Percentiles rank a stretch among this genome's conserved stretches.
These are phyloP conservation scores for Sesamia nonagrioides DNA, from an alignment of 1,140 invertebrate species.

Conservation along the genomic window DNA sequence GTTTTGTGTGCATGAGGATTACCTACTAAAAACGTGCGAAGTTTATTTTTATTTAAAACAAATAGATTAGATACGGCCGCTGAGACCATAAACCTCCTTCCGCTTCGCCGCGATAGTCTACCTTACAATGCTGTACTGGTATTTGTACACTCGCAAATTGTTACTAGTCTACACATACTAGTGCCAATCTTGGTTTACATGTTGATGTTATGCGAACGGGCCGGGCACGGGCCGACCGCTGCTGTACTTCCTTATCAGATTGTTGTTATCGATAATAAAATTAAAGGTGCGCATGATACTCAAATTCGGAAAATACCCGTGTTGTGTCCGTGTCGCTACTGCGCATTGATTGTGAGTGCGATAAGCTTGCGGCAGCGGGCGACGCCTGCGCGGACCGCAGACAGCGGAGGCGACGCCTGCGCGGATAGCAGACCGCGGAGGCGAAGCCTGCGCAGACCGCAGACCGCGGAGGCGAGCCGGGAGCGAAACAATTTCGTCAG, in stretches of 20 bases:
- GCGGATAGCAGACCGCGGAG: neutral
- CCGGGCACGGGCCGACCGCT: neutral
- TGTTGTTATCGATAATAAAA: slow-evolving; percentile 25
- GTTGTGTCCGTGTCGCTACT: neutral
- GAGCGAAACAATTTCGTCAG: slow-evolving; percentile 16
- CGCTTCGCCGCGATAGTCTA: no score
- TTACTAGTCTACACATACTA: no score
- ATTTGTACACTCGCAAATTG: no score
- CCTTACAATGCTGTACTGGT: neutral
- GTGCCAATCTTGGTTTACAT: neutral
- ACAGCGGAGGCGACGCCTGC: no score
- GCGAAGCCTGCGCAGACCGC: neutral
- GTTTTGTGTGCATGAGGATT: no score
- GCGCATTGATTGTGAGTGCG: slow-evolving; percentile 29
- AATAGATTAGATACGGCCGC: no score
- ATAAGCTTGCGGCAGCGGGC: slow-evolving; percentile 7
- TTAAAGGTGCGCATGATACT: slow-evolving; percentile 17
- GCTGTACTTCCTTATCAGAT: slow-evolving; percentile 9
- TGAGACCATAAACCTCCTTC: no score
- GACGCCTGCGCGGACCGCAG: neutral
- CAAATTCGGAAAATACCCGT: slow-evolving; percentile 3
- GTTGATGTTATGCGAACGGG: neutral
- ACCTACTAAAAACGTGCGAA: no score
- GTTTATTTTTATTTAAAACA: no score
- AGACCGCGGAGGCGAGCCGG: neutral